These are phyloP conservation scores for Drosophila paracracens DNA, from an alignment of 2,888 invertebrate species.

Conservation along the genomic window DNA sequence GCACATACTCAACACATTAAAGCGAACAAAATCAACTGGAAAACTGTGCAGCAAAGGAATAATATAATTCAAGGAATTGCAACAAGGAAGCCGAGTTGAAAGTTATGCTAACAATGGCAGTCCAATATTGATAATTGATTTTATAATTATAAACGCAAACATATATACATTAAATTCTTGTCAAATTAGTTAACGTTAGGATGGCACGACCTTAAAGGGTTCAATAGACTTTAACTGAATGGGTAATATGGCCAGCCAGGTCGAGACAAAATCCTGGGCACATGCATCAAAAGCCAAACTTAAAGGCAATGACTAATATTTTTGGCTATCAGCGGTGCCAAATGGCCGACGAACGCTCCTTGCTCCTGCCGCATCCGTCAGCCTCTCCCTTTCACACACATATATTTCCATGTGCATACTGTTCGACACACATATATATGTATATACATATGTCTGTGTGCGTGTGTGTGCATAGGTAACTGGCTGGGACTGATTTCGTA, in stretches of 20 bases:
- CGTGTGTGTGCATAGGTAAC: slow-evolving; percentile 49
- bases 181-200: not conserved
- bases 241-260: not conserved
- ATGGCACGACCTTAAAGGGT: slow-evolving; percentile 21
- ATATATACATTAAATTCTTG: not conserved
- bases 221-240: slow-evolving; percentile 38
- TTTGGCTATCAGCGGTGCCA: slow-evolving; percentile 72
- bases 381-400: slow-evolving; percentile 3
- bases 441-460: not conserved
- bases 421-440: slow-evolving; percentile 19
- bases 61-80: not conserved
- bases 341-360: slow-evolving; percentile 63
- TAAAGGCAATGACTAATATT: slow-evolving; percentile 78
- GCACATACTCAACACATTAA: not conserved
- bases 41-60: not conserved
- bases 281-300: slow-evolving; percentile 70
- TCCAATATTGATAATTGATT: not conserved
- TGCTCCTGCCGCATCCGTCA: slow-evolving; percentile 21
- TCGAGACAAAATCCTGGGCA: slow-evolving; percentile 19
- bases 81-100: not conserved
- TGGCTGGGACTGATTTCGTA: slow-evolving; percentile 44
- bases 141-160: not conserved
- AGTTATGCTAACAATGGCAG: not conserved
- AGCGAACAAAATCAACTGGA: not conserved
- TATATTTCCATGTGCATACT: slow-evolving; percentile 22